These are phyloP conservation scores for Yoshiicerus persimilis DNA, from an alignment of 1,140 invertebrate species.

Conservation along the genomic window DNA sequence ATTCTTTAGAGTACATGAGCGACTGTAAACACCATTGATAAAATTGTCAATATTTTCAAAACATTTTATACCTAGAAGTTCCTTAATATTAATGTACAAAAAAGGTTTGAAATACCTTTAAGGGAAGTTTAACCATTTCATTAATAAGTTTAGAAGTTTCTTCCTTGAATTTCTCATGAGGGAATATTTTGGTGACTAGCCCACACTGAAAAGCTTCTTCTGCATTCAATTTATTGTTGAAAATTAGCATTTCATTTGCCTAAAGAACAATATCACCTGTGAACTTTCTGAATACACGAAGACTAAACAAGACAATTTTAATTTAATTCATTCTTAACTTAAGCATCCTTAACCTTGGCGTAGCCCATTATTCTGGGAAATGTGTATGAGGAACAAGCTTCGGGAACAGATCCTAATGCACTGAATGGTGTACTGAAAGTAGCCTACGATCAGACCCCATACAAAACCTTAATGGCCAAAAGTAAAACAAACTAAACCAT, in stretches of 20 bases:
- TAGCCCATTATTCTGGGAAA: slow-evolving; percentile 65
- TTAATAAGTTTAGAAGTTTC: slow-evolving; percentile 62
- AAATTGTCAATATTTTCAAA: too few species aligned
- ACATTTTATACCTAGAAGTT: too few species aligned
- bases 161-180: slow-evolving; percentile 59
- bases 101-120: too few species aligned
- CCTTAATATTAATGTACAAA: too few species aligned
- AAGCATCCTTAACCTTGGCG: slow-evolving; percentile 52
- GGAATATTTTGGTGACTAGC: slow-evolving; percentile 70
- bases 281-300: too few species aligned
- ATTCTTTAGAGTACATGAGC: slow-evolving; percentile 57
- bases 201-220: slow-evolving; percentile 69
- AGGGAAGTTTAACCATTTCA: slow-evolving; percentile 57
- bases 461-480: slow-evolving; percentile 64
- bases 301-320: too few species aligned
- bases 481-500: slow-evolving; percentile 62
- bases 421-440: slow-evolving; percentile 65
- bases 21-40: slow-evolving; percentile 55
- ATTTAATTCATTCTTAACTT: too few species aligned
- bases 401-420: slow-evolving; percentile 61
- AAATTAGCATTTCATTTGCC: slow-evolving; percentile 69
- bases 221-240: slow-evolving; percentile 76
- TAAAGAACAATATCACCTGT: not conserved
- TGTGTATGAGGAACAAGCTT: slow-evolving; percentile 62
- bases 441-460: slow-evolving; percentile 72